Base-by-base conservation (phyloP, 1,140 invertebrate genomes). In the Mylabris phalerata region DNA sequence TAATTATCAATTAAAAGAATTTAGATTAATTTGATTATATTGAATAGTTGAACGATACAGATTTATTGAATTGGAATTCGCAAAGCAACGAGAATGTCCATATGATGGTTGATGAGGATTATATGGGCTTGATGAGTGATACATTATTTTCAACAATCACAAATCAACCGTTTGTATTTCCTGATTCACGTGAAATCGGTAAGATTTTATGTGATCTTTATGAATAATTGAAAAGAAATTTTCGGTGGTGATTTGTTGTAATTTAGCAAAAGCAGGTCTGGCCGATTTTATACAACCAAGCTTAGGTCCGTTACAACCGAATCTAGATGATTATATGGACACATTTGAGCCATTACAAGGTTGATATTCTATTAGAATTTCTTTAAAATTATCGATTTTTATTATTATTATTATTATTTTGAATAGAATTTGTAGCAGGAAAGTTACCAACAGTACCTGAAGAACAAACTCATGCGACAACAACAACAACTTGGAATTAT, bases 271-370 rank as follows among this genome's bases (percentile, higher is more conserved):
- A 67, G 82, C 85, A 42, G 85, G 82, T 59, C 79, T 89, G 69
- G 92, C 41, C 4, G 95, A 98, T 78, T 93, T 98, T 69, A 98
- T 99, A 75, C 97, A 99, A 79, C 97, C 97, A 49, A 96, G 93
- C 72, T 82, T 99, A 63, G 88, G 95, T 49, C 93, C 95, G 54
- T 79, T 98, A 41, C 96, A 98, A 74, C 96, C 95, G 58, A 95
- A 93, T 79, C 81, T 98, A 64, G 95, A 98, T 73, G 96, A 98
- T 77, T 93, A 94, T 74, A 93, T 92, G 88, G 90, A 92, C 67
- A 93, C 90, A 67, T 83, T 92, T 70, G 88, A 90, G 70, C 87
- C 88, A 4, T 77, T 93, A 56, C 89, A 90, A 79, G 89, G 88
- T 90, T 77, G 44, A 2, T 55, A 38, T 50, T 54, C 25, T 27